phyloP scores from a whole-genome alignment of 2,797 vertebrate genomes.

The Galago senegalensis region DNA sequence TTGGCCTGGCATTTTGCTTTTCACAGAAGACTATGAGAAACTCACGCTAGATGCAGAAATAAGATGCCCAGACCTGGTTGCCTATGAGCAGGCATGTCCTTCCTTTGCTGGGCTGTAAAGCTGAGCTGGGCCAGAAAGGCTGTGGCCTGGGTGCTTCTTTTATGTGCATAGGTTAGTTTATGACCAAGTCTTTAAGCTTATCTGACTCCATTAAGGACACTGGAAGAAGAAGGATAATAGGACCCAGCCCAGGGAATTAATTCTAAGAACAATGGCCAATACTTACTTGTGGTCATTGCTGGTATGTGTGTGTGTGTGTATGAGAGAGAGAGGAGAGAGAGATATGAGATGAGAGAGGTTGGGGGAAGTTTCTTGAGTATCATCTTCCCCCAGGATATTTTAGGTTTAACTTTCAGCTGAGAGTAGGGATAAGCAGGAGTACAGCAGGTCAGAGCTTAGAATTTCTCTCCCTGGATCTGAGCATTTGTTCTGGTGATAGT shows the following conservation, averaged over 20 bases:
- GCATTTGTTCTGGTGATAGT: background rate
- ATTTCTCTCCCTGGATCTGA: background rate
- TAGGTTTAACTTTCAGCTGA: background rate
- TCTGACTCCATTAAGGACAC: background rate
- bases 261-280: background rate
- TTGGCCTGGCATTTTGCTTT: background rate
- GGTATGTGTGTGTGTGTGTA: background rate
- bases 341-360: background rate
- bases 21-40: background rate
- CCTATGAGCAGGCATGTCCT: background rate
- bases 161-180: background rate
- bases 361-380: background rate
- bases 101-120: background rate
- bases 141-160: background rate
- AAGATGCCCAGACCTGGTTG: background rate
- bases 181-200: background rate
- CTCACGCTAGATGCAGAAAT: background rate
- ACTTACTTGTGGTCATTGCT: background rate
- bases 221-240: constrained; percentile 14
- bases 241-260: background rate
- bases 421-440: background rate
- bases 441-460: background rate
- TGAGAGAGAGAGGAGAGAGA: background rate
- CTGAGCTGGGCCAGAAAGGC: background rate
- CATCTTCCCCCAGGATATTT: background rate